Percentiles rank a stretch among this genome's conserved stretches.
These are phyloP conservation scores for Mormyrus proboscirostris DNA, from an alignment of 2,797 vertebrate genomes.

Conservation along the genomic window DNA sequence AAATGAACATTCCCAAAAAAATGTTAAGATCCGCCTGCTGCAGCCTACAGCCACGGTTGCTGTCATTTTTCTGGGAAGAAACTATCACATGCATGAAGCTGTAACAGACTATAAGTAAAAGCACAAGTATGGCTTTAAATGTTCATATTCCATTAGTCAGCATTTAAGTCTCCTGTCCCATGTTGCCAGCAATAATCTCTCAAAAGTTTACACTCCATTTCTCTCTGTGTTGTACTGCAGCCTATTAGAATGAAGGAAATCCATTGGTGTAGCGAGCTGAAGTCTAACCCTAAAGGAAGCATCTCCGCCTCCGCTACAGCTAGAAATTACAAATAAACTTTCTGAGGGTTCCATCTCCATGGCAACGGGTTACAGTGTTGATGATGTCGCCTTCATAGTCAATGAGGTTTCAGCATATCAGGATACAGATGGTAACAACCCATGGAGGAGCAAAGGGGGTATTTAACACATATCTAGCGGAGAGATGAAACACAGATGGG, in stretches of 20 bases:
- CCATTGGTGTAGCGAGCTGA: neutral
- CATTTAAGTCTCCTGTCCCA: neutral
- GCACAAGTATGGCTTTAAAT: neutral
- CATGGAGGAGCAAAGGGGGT: conserved; percentile 47
- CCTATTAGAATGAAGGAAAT: conserved; percentile 16
- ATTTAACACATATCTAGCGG: conserved; percentile 52
- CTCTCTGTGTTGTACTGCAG: conserved; percentile 16
- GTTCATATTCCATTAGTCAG: neutral
- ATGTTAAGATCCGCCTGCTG: neutral
- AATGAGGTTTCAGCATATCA: conserved; percentile 67
- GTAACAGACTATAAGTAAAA: neutral
- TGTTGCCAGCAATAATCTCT: conserved; percentile 18
- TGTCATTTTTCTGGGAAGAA: neutral
- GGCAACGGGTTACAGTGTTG: conserved; percentile 72
- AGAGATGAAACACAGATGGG: conserved; percentile 63
- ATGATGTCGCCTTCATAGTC: conserved; percentile 70
- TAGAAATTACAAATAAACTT: conserved; percentile 62
- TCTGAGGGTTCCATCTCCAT: conserved; percentile 72
- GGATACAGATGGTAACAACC: conserved; percentile 47
- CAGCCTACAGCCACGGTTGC: neutral
- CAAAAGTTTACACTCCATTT: conserved; percentile 15
- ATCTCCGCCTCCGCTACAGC: conserved; percentile 48
- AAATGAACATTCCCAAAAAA: neutral
- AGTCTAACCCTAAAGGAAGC: neutral
- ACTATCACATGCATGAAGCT: neutral